Evolutionary conservation across 2,797 vertebrate genomes (phyloP).

Genomic region (Siniperca obscura): DNA sequence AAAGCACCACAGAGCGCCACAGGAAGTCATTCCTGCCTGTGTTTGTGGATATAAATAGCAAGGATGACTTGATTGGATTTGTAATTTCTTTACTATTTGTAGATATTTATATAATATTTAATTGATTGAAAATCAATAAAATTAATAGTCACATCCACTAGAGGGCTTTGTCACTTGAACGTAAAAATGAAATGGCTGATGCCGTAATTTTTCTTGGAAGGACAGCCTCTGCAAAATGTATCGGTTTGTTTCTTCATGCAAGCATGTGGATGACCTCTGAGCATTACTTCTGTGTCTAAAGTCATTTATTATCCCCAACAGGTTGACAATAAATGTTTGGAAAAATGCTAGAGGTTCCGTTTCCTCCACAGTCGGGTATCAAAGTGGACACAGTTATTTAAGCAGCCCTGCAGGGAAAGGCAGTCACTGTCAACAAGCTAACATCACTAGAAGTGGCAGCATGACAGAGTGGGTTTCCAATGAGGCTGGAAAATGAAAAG

Average conservation of each 20-base stretch:
- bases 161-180: neutral
- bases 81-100: neutral
- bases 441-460: conserved; percentile 42
- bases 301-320: conserved; percentile 31
- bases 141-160: too few relatives aligned
- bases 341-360: conserved; percentile 32
- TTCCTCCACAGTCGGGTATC: conserved; percentile 33
- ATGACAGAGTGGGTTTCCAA: conserved; percentile 47
- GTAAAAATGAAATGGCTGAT: neutral
- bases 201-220: neutral
- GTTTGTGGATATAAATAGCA: conserved; percentile 1
- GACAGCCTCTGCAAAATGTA: neutral
- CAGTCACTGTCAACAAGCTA: conserved; percentile 44
- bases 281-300: conserved; percentile 24
- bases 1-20: too few relatives aligned
- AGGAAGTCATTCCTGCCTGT: too few relatives aligned
- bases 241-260: conserved; percentile 7
- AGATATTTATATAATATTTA: neutral
- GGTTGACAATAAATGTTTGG: conserved; percentile 24
- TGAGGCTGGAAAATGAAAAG: conserved; percentile 40
- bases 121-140: neutral
- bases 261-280: conserved; percentile 6
- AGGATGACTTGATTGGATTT: neutral
- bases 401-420: conserved; percentile 33
- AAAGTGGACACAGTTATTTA: conserved; percentile 40